Conservation (phyloP, 2,113 vertebrate species). For the Urocolius indicus region DNA sequence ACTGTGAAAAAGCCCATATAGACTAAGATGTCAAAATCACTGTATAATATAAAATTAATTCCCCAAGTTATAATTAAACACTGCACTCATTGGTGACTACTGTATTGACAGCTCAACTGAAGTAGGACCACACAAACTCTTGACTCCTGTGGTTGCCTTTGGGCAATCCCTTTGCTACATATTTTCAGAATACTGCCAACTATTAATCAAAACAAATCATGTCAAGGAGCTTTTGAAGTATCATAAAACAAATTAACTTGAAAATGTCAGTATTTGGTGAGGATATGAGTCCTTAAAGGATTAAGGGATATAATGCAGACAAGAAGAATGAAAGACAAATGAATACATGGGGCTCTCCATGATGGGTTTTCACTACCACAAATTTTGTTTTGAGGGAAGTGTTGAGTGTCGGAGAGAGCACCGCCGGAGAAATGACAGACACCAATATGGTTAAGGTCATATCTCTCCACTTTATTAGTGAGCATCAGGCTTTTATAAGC, state of each 20-base stretch:
- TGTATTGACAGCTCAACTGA: not conserved
- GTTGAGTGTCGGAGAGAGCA: too few species aligned
- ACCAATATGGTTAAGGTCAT: too few species aligned
- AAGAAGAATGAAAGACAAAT: not conserved
- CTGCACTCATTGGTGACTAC: not conserved
- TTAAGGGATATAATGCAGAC: not conserved
- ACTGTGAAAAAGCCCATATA: not conserved
- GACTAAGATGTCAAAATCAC: not conserved
- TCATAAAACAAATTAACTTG: slow-evolving; percentile 1
- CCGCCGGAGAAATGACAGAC: too few species aligned
- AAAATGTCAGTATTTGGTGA: not conserved
- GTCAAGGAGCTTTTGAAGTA: slow-evolving; percentile 17
- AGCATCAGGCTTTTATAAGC: too few species aligned
- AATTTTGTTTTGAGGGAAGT: not conserved
- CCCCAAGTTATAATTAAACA: not conserved
- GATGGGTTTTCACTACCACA: not conserved
- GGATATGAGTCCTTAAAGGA: not conserved
- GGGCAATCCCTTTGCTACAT: not conserved
- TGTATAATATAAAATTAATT: not conserved
- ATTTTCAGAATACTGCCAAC: not conserved
- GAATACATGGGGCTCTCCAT: rapidly evolving
- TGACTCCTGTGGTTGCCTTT: not conserved
- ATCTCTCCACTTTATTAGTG: too few species aligned
- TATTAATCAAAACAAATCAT: slow-evolving; percentile 24
- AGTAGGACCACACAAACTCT: not conserved